Evolutionary conservation across 2,888 invertebrate genomes (phyloP), one percentile per base, ranked within the genome.

Genomic region (Parnassius orleans): DNA sequence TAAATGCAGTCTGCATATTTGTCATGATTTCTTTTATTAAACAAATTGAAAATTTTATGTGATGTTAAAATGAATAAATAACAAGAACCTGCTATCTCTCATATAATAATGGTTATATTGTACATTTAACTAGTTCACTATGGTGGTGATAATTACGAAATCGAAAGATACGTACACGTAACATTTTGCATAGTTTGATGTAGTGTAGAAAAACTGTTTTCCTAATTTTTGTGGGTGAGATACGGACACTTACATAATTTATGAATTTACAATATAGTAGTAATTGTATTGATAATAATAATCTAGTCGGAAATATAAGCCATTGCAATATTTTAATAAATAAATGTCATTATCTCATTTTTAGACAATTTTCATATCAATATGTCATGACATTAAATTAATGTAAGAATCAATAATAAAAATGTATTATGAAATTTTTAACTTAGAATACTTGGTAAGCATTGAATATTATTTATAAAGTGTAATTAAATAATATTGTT

Each of bases 221-320:
- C 9, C 14, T 2, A 48, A 14, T 14, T 9, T 48, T 48, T n/a
- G 10, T 52, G 33, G 42, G 9, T 53, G 12, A n/a, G 41, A 41
- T n/a, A 53, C 3, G 53, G 24, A 24, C 24, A 51, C 43, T 44
- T 48, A 64, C 44, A 44, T 62, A 60, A 53, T 57, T 54, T 48
- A 60, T 55, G 60, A 61, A 66, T 70, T 78, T 82, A 83, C 84
- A 84, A 83, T 83, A 86, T 84, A 86, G 79, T 78, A 74, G 72
- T 83, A 87, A 82, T 83, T 86, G 78, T 86, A 83, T 86, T 84
- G 78, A 83, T 87, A 87, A 84, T 83, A 81, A 86, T 83, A 77
- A 84, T 91, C 91, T 91, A 91, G 91, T 91, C 91, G 90, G 78
- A 88, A 87, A 81, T 84, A 84, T 84, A 84, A 86, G 91, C 91